Evolutionary conservation across 2,888 invertebrate species (phyloP).

Genomic region (Lissonota sp.): DNA sequence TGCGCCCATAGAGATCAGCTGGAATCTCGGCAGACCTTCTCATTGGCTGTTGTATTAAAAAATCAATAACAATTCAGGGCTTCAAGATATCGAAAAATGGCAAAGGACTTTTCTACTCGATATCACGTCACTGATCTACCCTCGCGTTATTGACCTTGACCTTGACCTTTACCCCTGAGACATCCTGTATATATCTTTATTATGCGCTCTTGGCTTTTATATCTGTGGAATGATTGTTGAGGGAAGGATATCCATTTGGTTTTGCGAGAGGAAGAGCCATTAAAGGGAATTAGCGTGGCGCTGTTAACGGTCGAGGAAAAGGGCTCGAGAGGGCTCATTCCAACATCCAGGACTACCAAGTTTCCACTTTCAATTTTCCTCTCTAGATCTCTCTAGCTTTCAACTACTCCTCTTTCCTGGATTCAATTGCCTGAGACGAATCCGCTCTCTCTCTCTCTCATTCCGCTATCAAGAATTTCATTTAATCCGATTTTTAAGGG

Average conservation of each 20-base stretch:
- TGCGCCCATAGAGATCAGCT: no score
- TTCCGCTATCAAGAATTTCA: conserved; percentile 53
- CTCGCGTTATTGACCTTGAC: no score
- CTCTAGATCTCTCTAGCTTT: not conserved
- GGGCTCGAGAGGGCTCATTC: conserved; percentile 20
- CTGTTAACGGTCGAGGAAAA: conserved; percentile 48
- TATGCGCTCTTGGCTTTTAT: conserved; percentile 1
- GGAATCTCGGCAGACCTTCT: no score
- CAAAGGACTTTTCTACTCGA: no score
- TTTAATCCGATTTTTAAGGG: conserved; percentile 60
- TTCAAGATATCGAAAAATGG: no score
- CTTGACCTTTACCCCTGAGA: no score
- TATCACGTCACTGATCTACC: no score
- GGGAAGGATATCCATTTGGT: conserved; percentile 45
- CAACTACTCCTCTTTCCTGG: conserved; percentile 36
- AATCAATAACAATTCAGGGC: no score
- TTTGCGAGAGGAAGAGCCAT: conserved; percentile 53
- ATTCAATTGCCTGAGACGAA: conserved; percentile 56
- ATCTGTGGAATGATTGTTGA: conserved; percentile 39
- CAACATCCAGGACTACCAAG: not conserved
- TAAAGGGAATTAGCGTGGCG: conserved; percentile 59
- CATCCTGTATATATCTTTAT: not conserved
- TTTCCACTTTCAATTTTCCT: not conserved
- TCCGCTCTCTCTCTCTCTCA: conserved; percentile 16
- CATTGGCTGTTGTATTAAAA: no score